Base-by-base conservation (phyloP, 2,797 vertebrate species). In the Clarias fuscus region DNA sequence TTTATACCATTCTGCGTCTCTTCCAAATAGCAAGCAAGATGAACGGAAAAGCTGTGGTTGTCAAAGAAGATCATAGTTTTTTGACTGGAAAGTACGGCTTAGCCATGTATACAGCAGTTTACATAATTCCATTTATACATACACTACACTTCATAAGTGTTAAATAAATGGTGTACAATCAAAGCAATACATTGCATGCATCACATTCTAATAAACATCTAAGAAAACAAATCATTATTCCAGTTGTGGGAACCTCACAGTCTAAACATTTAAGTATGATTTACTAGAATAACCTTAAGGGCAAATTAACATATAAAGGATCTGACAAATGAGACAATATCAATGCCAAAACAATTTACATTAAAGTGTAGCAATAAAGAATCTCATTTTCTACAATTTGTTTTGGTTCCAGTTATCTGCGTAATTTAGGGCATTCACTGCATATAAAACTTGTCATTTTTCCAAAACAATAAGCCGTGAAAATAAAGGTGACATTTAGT, bases 401-500 rank as follows among this genome's bases (percentile, higher is more conserved):
- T 48, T 56, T 56, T 70, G 27, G 43, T 71, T 70, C 65, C 48
- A 58, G 27, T 33, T 30, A 18, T 61, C 76, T 33, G 30, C 61
- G 27, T n/a, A 59, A 59, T 83, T 71, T 71, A 30, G 70, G 30
- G n/a, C 20, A 53, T 53, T 83, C 3, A 3, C 27, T 6, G 20
- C 48, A 70, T n/a, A 59, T 56, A 37, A 53, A 83, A 70, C 14
- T n/a, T 68, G 56, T 22, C 18, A 6, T 68, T 82, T 30, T 70
- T 71, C 48, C 65, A 56, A 56, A 83, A 71, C 65, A 71, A 68
- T 71, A 58, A 37, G 64, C n/a, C 48, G 33, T 30, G 7, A 83
- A 83, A 79, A 79, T 22, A 61, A 79, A n/a, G 58, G 5, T 79
- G 77, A 78, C 56, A 78, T 20, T 78, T 78, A 24, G 22, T 79